These are phyloP conservation scores for Girardinus metallicus DNA, from an alignment of 2,797 vertebrate species.

Conservation along the genomic window DNA sequence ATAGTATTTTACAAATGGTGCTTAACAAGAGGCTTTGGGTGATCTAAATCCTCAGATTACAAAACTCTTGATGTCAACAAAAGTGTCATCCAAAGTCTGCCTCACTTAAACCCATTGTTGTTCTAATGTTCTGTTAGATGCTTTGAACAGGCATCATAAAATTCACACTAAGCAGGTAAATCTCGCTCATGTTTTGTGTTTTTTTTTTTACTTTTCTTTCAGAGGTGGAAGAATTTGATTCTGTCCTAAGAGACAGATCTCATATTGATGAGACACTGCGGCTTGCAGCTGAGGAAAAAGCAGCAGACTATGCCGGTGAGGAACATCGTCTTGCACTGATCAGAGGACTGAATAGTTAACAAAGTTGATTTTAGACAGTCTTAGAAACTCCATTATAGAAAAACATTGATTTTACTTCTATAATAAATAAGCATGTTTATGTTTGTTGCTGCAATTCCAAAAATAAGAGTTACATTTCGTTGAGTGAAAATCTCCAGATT, in stretches of 20 bases:
- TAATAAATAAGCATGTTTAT: neutral
- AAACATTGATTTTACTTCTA: neutral
- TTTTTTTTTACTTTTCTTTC: slow-evolving; percentile 45
- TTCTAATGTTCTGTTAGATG: neutral
- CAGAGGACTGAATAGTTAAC: neutral
- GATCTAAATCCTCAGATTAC: neutral
- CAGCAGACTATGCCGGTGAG: slow-evolving; percentile 91
- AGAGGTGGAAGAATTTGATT: slow-evolving; percentile 85
- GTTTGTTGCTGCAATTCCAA: neutral
- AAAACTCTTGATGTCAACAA: slow-evolving; percentile 13
- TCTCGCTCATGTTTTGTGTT: neutral
- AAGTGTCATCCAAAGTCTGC: neutral
- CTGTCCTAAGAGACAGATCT: slow-evolving; percentile 87
- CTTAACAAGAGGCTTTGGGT: neutral
- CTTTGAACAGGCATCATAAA: slow-evolving; percentile 11
- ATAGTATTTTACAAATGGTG: neutral
- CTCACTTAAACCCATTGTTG: neutral
- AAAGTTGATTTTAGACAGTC: neutral
- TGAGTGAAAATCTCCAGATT: neutral
- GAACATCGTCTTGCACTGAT: neutral
- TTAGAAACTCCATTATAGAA: neutral
- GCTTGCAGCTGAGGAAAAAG: slow-evolving; percentile 87
- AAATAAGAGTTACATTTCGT: no score
- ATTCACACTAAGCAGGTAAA: neutral
- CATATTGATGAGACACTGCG: slow-evolving; percentile 96